These are phyloP conservation scores for Rosalia funebris DNA, from an alignment of 2,888 invertebrate genomes.

Conservation along the genomic window DNA sequence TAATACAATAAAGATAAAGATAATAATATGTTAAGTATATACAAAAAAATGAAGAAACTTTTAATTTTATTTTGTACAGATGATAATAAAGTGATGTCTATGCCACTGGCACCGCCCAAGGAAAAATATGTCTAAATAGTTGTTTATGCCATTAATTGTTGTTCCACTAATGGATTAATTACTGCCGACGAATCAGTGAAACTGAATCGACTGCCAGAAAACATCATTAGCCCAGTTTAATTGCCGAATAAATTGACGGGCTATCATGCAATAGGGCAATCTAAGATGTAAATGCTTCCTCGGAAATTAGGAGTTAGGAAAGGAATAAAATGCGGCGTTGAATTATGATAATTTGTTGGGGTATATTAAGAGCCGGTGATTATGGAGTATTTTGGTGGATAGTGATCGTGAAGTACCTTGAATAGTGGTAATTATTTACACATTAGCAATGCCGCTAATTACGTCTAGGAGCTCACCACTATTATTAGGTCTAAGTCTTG, in stretches of 20 bases:
- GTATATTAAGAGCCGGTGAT: slow-evolving; percentile 46
- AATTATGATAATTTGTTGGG: slow-evolving; percentile 29
- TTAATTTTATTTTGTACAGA: no score
- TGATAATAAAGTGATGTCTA: no score
- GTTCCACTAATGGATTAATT: slow-evolving; percentile 12
- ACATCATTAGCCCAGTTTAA: slow-evolving; percentile 19
- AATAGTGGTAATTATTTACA: slow-evolving; percentile 64
- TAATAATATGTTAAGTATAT: no score
- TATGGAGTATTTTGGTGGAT: slow-evolving; percentile 56
- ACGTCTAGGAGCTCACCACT: slow-evolving; percentile 58
- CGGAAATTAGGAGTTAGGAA: slow-evolving; percentile 20
- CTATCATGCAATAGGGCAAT: slow-evolving; percentile 39
- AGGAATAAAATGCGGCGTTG: slow-evolving; percentile 18
- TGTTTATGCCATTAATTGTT: no score
- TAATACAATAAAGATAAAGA: no score
- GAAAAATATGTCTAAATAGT: no score
- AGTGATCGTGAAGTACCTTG: slow-evolving; percentile 60
- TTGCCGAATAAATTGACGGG: neutral
- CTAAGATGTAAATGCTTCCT: slow-evolving; percentile 41
- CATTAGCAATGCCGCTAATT: slow-evolving; percentile 64
- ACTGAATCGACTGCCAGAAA: slow-evolving; percentile 12
- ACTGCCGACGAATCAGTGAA: neutral
- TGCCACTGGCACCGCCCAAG: no score
- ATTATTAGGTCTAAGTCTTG: slow-evolving; percentile 61
- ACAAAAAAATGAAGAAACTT: no score